Percentiles rank a stretch among this genome's conserved stretches.
These are phyloP conservation scores for Chunga burmeisteri DNA, from an alignment of 2,113 vertebrate genomes.

Conservation along the genomic window DNA sequence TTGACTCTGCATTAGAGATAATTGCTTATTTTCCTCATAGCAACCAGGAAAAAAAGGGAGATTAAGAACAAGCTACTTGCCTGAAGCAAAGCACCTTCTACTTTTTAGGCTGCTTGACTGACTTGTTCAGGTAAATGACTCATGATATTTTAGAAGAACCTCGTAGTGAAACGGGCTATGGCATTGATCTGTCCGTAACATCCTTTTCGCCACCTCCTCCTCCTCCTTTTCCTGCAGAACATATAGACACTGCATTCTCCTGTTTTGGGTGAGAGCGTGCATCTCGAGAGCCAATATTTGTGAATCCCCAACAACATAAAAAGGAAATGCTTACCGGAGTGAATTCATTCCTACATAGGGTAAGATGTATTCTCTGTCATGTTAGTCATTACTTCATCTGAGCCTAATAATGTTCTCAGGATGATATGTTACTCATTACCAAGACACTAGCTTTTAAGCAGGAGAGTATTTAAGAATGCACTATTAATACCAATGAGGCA, in stretches of 20 bases:
- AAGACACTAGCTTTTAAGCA: constrained; percentile 12
- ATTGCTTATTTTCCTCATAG: neutral
- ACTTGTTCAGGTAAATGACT: neutral
- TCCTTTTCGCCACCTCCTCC: neutral
- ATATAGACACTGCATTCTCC: neutral
- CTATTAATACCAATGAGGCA: neutral
- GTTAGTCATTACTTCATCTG: neutral
- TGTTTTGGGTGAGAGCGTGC: neutral
- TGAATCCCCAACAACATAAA: neutral
- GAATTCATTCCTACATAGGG: neutral
- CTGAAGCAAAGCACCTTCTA: neutral
- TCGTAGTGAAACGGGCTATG: neutral
- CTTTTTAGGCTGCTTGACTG: neutral
- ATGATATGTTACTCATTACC: neutral
- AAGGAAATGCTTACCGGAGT: neutral
- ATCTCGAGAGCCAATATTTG: neutral
- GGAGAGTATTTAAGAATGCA: neutral
- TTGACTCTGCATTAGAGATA: neutral
- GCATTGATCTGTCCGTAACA: neutral
- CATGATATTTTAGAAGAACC: neutral
- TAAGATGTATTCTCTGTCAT: neutral
- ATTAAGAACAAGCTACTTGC: neutral
- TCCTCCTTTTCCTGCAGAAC: neutral
- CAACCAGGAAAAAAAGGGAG: neutral
- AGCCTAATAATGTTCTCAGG: neutral